Base-by-base conservation (phyloP, 2,113 vertebrate species). In the Rutilus rutilus region DNA sequence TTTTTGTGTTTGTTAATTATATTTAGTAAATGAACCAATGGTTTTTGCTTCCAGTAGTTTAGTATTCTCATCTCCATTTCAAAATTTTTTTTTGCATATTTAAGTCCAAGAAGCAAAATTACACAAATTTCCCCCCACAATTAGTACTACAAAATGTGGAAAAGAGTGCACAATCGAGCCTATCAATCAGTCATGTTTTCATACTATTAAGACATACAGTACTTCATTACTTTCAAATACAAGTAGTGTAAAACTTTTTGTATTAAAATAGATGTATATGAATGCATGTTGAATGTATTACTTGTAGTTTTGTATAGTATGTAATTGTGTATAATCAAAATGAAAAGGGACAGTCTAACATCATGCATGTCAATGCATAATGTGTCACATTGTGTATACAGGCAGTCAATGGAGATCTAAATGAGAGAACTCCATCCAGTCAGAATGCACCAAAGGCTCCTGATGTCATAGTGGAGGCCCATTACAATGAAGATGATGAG, bases 391-490 rank as follows among this genome's bases (percentile, higher is more conserved):
- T 77, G 8, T 50, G 14, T 54, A 54, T 47, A 54, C 88, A 99
- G 98, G 95, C 96, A 84, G 93, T 96, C 92, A 96, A 94, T 89
- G 93, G 95, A 33, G 97, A 97, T 52, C 87, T 92, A 71, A 96
- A 96, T 86, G 89, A 93, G 2, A 92, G 92, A 33, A 69, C 39
- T 23, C 85, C 78, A 27, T 54, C 25, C 42, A 50, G 10, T 88
- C 88, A 42, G 54, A 65, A 85, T 85, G 1, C 4, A 90, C 80
- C 0, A 91, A 91, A 89, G 86, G 54, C 47, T 86, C 94, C 95
- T 0, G 95, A 95, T 87, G 93, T 95, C 57, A 91, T 93, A 81
- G 91, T 94, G 87, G 96, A 96, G 89, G 96, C 95, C 77, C 95
- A 95, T 65, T 93, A 90, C 85, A 92, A 93, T 1, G 93, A 95